These are phyloP conservation scores for Acanthornis magna DNA, from an alignment of 2,797 vertebrate genomes.

Conservation along the genomic window DNA sequence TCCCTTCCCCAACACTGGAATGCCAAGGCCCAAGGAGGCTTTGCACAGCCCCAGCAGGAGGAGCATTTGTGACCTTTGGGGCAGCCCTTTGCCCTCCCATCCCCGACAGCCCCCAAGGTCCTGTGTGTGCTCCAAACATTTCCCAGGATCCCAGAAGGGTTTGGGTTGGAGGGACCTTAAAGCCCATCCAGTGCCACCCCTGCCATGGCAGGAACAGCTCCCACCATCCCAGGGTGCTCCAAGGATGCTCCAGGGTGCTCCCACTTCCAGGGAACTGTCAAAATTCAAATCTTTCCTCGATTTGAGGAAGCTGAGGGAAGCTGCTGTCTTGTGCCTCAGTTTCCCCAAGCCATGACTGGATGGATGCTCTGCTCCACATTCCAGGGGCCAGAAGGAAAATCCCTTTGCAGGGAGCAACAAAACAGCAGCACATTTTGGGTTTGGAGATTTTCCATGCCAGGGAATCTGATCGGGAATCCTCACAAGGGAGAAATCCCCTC, in stretches of 20 bases:
- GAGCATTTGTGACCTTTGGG: neutral
- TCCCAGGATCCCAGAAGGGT: no score
- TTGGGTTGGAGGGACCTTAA: neutral
- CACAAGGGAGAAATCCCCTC: neutral
- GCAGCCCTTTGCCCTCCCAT: neutral
- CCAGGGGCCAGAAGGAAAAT: neutral
- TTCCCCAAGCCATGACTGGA: accelerated
- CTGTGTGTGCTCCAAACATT: neutral
- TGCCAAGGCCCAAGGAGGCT: neutral
- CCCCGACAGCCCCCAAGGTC: neutral
- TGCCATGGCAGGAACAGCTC: neutral
- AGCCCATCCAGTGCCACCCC: neutral
- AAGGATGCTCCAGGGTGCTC: neutral
- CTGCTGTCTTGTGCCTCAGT: neutral
- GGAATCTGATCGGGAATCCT: neutral
- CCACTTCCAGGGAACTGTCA: neutral
- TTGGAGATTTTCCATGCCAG: accelerated
- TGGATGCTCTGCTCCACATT: neutral
- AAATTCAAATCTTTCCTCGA: neutral
- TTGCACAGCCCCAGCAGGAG: neutral
- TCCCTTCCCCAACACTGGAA: neutral
- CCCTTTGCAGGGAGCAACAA: neutral
- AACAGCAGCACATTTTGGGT: accelerated
- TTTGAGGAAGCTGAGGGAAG: neutral
- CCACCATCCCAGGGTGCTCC: neutral